These are phyloP conservation scores for Plebejus melissa DNA, from an alignment of 2,888 invertebrate genomes.

Conservation along the genomic window DNA sequence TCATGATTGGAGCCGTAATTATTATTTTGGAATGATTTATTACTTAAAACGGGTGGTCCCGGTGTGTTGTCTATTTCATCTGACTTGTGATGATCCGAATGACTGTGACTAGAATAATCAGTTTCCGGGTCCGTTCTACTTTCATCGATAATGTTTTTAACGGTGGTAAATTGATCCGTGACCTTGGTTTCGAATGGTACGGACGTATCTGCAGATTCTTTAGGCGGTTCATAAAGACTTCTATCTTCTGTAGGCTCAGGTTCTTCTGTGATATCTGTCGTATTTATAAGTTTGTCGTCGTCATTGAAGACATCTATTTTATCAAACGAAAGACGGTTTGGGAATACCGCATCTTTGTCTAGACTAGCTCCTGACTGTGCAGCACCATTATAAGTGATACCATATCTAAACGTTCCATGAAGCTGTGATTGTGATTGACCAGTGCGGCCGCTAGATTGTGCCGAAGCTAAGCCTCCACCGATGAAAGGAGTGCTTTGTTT, in stretches of 20 bases:
- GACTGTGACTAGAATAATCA: slow-evolving; percentile 50
- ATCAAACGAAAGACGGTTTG: slow-evolving; percentile 61
- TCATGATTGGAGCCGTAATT: slow-evolving; percentile 48
- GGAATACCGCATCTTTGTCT: slow-evolving; percentile 74
- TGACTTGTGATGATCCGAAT: slow-evolving; percentile 62
- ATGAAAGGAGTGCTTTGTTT: slow-evolving; percentile 79
- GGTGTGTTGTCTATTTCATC: slow-evolving; percentile 41
- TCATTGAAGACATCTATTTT: slow-evolving; percentile 68
- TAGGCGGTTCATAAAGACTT: slow-evolving; percentile 29
- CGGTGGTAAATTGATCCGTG: slow-evolving; percentile 34
- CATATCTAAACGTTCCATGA: slow-evolving; percentile 88
- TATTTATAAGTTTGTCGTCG: slow-evolving; percentile 62
- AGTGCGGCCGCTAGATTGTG: slow-evolving; percentile 85
- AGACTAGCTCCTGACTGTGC: slow-evolving; percentile 90
- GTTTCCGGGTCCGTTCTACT: slow-evolving; percentile 47
- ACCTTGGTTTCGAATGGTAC: slow-evolving; percentile 33
- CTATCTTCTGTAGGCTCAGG: slow-evolving; percentile 37
- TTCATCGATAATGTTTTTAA: slow-evolving; percentile 42
- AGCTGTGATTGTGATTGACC: slow-evolving; percentile 92
- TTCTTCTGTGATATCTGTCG: slow-evolving; percentile 44
- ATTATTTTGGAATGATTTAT: slow-evolving; percentile 57
- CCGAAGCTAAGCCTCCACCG: slow-evolving; percentile 88
- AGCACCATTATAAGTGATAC: slow-evolving; percentile 87
- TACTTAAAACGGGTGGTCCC: slow-evolving; percentile 48
- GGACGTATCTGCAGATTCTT: slow-evolving; percentile 32